These are phyloP conservation scores for Sander lucioperca DNA, from an alignment of 2,113 vertebrate species.

Conservation along the genomic window DNA sequence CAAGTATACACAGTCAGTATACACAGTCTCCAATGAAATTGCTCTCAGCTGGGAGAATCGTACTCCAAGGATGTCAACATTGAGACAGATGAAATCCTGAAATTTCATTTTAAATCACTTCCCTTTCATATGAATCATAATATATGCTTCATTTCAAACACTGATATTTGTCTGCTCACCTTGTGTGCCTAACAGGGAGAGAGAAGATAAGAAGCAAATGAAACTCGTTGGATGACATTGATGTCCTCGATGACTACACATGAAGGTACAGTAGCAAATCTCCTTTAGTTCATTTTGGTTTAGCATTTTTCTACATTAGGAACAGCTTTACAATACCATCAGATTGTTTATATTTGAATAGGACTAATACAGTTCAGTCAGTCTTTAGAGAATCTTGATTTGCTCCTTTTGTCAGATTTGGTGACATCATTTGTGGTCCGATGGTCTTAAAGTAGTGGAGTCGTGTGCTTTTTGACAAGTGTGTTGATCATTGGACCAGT, in stretches of 20 bases:
- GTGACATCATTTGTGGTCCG: not conserved
- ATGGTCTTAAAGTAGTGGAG: not conserved
- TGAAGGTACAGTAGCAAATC: not conserved
- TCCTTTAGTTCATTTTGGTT: not conserved
- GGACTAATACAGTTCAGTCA: not conserved
- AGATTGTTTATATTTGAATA: not conserved
- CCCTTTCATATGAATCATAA: constrained; percentile 32
- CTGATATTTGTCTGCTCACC: constrained; percentile 61
- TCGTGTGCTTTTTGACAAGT: too few species aligned
- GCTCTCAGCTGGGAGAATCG: constrained; percentile 51
- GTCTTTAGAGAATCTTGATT: not conserved
- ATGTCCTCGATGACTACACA: constrained; percentile 47
- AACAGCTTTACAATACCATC: not conserved
- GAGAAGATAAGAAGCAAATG: constrained; percentile 28
- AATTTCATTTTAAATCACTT: constrained; percentile 50
- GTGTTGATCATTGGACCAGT: not conserved
- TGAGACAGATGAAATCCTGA: constrained; percentile 39
- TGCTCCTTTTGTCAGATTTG: not conserved
- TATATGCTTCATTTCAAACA: constrained; percentile 47
- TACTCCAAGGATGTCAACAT: constrained; percentile 52
- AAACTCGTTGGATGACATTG: constrained; percentile 43
- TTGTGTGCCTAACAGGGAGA: constrained; percentile 17
- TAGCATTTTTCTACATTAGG: not conserved
- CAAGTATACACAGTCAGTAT: constrained; percentile 41
- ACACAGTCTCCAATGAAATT: constrained; percentile 47